Percentiles rank a stretch among this genome's conserved stretches.
These are phyloP conservation scores for Bergia puertoricense DNA, from an alignment of 92 coral and sea anemone species.

Conservation along the genomic window DNA sequence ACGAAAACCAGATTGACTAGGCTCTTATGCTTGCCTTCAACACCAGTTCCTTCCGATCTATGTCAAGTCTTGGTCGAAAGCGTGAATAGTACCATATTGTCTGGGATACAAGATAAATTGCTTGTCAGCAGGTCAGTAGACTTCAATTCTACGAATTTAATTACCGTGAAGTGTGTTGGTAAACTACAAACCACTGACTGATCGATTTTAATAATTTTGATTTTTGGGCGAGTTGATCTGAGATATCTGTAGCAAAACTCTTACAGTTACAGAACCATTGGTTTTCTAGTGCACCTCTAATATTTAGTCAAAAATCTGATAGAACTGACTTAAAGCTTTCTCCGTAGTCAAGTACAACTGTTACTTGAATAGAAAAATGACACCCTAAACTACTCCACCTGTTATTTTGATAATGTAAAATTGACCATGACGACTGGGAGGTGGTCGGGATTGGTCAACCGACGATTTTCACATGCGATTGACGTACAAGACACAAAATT, in stretches of 20 bases:
- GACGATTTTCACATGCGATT: background rate
- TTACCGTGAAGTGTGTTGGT: constrained; percentile 20
- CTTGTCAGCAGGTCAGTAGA: constrained; percentile 7
- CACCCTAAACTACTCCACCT: background rate
- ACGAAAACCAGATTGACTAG: background rate
- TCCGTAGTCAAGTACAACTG: background rate
- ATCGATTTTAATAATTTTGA: no score
- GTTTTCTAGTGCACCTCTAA: background rate
- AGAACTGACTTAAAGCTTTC: background rate
- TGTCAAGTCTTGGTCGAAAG: constrained; percentile 12
- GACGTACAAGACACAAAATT: no score
- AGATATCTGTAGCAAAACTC: background rate
- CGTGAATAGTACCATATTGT: constrained; percentile 9
- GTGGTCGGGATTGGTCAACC: background rate
- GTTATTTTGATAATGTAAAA: constrained; percentile 8
- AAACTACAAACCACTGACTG: background rate
- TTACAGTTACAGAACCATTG: background rate
- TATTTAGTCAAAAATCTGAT: background rate
- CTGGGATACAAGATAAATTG: constrained; percentile 3
- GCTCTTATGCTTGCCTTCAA: background rate
- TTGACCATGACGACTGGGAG: constrained; percentile 5
- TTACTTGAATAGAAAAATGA: constrained; percentile 22
- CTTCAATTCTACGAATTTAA: constrained; percentile 10
- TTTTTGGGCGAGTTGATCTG: background rate
- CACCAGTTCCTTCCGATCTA: constrained; percentile 32